A percentile compares a stretch with the other conserved stretches of the same genome.
Conservation (phyloP, 2,797 vertebrate species). For the Rhabdomys pumilio region DNA sequence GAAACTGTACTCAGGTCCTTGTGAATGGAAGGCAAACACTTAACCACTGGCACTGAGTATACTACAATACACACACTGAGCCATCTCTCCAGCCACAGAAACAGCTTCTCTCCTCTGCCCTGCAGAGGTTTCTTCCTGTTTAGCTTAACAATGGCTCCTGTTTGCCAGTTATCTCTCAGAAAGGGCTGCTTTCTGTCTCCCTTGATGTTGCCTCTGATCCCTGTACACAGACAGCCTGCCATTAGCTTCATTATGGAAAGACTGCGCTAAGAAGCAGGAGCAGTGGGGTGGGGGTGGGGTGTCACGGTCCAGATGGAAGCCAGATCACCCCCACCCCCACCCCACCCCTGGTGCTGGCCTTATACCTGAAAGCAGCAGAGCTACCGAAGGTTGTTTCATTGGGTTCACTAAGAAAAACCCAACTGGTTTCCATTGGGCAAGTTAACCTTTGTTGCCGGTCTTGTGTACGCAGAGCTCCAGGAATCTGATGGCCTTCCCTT, state of each 20-base stretch:
- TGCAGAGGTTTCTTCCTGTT: background rate
- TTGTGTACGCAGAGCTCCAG: conserved; percentile 41
- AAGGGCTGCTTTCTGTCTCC: background rate
- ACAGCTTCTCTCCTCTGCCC: background rate
- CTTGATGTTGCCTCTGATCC: background rate
- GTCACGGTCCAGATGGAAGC: background rate
- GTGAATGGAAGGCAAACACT: background rate
- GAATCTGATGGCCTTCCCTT: conserved; percentile 9
- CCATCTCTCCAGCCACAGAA: background rate
- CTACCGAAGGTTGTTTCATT: conserved; percentile 32
- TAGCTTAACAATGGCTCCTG: background rate
- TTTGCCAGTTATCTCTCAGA: background rate
- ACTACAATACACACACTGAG: background rate
- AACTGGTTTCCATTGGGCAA: background rate
- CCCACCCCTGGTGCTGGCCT: background rate
- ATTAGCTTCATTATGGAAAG: conserved; percentile 36
- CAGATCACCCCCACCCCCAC: background rate
- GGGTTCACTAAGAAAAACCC: conserved; percentile 58
- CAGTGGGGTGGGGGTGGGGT: background rate
- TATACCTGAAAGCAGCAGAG: background rate
- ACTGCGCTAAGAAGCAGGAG: background rate
- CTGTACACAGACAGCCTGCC: background rate
- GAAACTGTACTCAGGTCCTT: background rate
- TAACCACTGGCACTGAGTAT: no score
- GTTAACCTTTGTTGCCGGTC: conserved; percentile 52